Evolutionary conservation across 1,140 invertebrate genomes (phyloP), one percentile per base, ranked within the genome.

Genomic region (Druon quercuslanigerum): DNA sequence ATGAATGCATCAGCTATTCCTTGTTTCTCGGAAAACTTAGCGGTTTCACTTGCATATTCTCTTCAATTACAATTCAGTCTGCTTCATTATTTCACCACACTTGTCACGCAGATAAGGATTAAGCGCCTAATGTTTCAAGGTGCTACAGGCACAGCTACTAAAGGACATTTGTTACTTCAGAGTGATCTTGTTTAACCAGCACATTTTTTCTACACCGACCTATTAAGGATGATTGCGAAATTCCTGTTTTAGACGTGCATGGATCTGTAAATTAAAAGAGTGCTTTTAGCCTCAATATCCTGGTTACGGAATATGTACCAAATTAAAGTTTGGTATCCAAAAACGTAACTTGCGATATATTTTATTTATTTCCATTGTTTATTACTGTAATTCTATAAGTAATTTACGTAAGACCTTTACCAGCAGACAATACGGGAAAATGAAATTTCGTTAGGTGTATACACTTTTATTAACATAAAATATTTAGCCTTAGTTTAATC

Each of bases 51-150:
- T 33, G 33, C 25, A n/a, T 14, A 33, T 60, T 60, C 13, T n/a
- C 17, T 40, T 9, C 0, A 25, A 25, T 54, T 25, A 7, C 9
- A 73, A 11, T 73, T 73, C 7, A 54, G 19, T 19, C n/a, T 14
- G 50, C 16, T 54, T 52, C 20, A 16, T 3, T 11, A 73, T 73
- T 73, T 73, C 51, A 54, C 54, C 50, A 56, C 12, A 12, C 72
- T 51, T 73, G 46, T 80, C 77, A 51, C 56, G 70, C 50, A 79
- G 51, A 66, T 79, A 25, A 40, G 57, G 52, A 51, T 60, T 72
- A 66, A 40, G 8, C 33, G 25, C 33, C 33, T 66, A 40, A 66
- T 40, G 60, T 66, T 66, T 66, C 60, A 66, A 66, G 60, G 60
- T 66, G 7, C 33, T n/a, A 40, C 16, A 16, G 19, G 25, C 13